Conservation (phyloP, 30 jellyfish, hydroid and myxozoan genomes). For the Pelagia noctiluca region DNA sequence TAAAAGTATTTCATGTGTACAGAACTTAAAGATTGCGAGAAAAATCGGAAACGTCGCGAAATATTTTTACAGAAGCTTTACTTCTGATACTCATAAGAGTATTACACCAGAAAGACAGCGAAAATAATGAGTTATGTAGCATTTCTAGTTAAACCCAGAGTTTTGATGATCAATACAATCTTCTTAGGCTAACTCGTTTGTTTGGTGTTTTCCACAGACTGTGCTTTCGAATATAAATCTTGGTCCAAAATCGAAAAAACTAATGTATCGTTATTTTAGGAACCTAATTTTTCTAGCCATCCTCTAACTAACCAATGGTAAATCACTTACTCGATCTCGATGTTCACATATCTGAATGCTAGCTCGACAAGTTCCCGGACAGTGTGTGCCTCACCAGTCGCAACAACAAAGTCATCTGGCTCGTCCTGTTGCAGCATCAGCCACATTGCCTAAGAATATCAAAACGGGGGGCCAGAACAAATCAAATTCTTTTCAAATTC, state of each 20-base stretch:
- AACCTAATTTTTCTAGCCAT: too few relatives aligned
- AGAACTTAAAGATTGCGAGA: too few relatives aligned
- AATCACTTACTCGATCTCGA: slow-evolving; percentile 80
- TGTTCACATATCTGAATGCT: slow-evolving; percentile 79
- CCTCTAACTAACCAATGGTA: too few relatives aligned
- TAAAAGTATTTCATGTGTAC: too few relatives aligned
- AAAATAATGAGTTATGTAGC: too few relatives aligned
- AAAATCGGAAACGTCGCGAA: too few relatives aligned
- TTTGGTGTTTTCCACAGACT: not conserved
- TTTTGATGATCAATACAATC: not conserved
- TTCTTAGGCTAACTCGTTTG: not conserved
- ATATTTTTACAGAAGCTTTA: too few relatives aligned
- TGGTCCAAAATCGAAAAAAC: not conserved
- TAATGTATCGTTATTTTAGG: not conserved
- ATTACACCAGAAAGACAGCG: too few relatives aligned
- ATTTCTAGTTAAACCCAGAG: not conserved
- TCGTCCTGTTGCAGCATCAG: slow-evolving; percentile 95
- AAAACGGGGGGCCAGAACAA: too few relatives aligned
- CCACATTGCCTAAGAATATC: slow-evolving; percentile 99
- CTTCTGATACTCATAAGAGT: too few relatives aligned
- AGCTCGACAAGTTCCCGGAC: slow-evolving; percentile 96
- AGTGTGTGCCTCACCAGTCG: slow-evolving; percentile 96
- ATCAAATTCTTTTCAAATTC: too few relatives aligned
- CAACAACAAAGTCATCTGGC: slow-evolving; percentile 96
- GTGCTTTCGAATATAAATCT: not conserved